Evolutionary conservation across 2,113 vertebrate species (phyloP).

Genomic region (Lates calcarifer): DNA sequence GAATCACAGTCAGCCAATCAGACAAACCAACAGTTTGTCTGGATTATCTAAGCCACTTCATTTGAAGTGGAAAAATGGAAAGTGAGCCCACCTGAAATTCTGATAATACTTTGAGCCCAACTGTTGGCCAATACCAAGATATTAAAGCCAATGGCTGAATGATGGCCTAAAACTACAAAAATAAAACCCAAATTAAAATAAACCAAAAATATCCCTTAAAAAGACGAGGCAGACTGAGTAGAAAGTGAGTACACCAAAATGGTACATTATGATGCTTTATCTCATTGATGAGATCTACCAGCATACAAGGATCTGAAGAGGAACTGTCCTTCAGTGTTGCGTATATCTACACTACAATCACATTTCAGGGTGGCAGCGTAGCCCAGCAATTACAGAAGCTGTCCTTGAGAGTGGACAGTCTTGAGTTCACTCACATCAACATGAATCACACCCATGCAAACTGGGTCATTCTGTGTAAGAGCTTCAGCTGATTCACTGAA

Average conservation of each 20-base stretch:
- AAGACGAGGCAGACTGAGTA: background rate
- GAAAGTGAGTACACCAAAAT: constrained; percentile 9
- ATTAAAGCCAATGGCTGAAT: background rate
- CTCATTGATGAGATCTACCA: constrained; percentile 17
- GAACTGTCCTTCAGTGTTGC: constrained; percentile 14
- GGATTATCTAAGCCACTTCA: background rate
- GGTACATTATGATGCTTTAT: background rate
- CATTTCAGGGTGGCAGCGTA: background rate
- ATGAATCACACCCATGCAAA: background rate
- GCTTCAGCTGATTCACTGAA: background rate
- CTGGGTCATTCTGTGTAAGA: background rate
- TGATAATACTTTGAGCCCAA: background rate
- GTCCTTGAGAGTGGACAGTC: background rate
- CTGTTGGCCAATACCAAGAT: background rate
- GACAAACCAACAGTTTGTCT: background rate
- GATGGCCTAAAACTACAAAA: constrained; percentile 9
- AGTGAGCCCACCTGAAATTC: background rate
- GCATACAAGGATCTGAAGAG: constrained; percentile 1
- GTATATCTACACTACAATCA: constrained; percentile 19
- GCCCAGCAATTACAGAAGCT: background rate
- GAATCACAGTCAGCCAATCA: background rate
- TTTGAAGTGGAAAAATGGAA: background rate
- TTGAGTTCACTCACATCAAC: constrained; percentile 6
- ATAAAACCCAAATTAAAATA: background rate
- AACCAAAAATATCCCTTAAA: constrained; percentile 11